Percentiles rank a stretch among this genome's conserved stretches.
These are phyloP conservation scores for Brachionus angularis DNA, from an alignment of 1,140 invertebrate genomes.

Conservation along the genomic window DNA sequence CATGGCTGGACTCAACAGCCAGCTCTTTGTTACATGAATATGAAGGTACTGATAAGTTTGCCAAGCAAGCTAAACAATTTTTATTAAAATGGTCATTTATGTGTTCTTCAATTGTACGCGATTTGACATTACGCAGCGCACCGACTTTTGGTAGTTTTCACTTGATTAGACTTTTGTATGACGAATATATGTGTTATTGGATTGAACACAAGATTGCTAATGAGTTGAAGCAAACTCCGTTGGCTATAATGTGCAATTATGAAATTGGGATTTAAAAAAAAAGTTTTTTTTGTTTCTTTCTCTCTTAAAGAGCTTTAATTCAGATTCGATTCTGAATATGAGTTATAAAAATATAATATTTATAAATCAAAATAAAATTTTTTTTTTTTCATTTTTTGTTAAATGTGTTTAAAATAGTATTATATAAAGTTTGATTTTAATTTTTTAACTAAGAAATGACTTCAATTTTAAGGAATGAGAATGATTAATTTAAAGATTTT, in stretches of 20 bases:
- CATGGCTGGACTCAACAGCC: slow-evolving; percentile 87
- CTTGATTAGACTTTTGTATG: slow-evolving; percentile 89
- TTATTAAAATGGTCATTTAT: slow-evolving; percentile 98
- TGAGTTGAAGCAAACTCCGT: slow-evolving; percentile 1
- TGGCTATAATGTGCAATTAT: slow-evolving; percentile 9
- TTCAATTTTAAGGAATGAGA: too few species aligned
- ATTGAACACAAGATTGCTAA: slow-evolving; percentile 90
- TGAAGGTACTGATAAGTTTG: slow-evolving; percentile 64
- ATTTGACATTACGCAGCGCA: slow-evolving; percentile 87
- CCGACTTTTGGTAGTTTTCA: slow-evolving; percentile 98
- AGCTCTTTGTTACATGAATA: slow-evolving; percentile 66
- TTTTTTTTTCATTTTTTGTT: too few species aligned
- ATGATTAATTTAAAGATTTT: too few species aligned
- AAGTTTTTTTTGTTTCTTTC: too few species aligned
- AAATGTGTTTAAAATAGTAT: too few species aligned
- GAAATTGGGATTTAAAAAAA: too few species aligned
- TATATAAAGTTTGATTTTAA: too few species aligned
- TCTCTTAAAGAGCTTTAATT: too few species aligned
- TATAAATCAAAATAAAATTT: too few species aligned
- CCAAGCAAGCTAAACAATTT: slow-evolving; percentile 74
- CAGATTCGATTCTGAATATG: too few species aligned
- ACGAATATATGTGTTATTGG: slow-evolving; percentile 98
- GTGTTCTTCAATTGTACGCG: slow-evolving; percentile 90
- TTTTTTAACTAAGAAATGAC: too few species aligned
- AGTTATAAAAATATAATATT: too few species aligned